Percentiles rank a stretch among this genome's conserved stretches.
Evolutionary conservation across 2,113 vertebrate genomes (phyloP).

Genomic region (Catagonus wagneri): DNA sequence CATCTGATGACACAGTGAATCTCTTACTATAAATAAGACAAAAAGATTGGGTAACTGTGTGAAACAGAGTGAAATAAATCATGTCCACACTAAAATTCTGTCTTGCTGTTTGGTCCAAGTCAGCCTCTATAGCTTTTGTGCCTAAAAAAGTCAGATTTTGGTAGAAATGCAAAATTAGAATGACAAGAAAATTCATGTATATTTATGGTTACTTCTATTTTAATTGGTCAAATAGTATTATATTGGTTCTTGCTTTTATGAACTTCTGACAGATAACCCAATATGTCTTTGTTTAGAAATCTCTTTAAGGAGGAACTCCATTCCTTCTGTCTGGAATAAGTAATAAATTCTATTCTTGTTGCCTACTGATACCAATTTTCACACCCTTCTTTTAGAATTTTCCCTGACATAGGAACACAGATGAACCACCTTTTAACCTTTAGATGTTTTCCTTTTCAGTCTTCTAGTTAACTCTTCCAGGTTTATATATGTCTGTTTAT

Average conservation of each 20-base stretch:
- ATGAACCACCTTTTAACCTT: neutral
- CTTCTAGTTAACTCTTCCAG: neutral
- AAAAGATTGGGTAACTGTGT: neutral
- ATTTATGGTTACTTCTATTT: conserved; percentile 3
- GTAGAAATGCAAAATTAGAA: conserved; percentile 20
- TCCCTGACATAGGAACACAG: neutral
- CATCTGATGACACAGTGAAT: neutral
- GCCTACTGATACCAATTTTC: conserved; percentile 35
- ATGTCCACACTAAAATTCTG: neutral
- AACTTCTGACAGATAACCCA: neutral
- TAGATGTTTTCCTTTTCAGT: neutral
- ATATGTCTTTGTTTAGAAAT: conserved; percentile 39
- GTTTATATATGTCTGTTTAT: neutral
- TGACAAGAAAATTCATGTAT: neutral
- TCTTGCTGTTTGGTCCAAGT: conserved; percentile 27
- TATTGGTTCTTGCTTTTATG: neutral
- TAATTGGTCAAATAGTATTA: conserved; percentile 7
- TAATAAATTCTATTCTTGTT: neutral
- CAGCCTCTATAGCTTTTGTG: conserved; percentile 13
- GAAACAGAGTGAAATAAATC: neutral
- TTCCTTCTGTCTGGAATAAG: neutral
- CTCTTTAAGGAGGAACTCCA: neutral
- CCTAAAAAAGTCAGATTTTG: neutral
- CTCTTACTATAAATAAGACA: conserved; percentile 2
- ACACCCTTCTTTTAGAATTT: conserved; percentile 23